Evolutionary conservation across 2,797 vertebrate species (phyloP).

Genomic region (Poliocrania exsul): DNA sequence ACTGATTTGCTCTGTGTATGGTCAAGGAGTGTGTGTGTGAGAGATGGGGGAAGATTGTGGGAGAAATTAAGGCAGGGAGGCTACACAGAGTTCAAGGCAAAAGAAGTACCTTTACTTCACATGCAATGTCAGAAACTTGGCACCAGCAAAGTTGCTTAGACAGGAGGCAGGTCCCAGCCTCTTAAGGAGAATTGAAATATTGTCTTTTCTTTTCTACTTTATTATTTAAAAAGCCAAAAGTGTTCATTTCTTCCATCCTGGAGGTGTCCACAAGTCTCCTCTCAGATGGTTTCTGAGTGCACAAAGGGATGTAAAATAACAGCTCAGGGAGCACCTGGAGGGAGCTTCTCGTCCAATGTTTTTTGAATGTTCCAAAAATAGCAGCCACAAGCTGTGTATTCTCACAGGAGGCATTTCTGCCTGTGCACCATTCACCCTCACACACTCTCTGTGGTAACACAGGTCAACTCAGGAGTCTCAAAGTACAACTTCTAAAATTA

Average conservation of each 20-base stretch:
- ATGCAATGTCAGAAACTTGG: background rate
- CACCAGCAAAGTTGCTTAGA: background rate
- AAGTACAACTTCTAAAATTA: background rate
- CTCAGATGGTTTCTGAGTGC: background rate
- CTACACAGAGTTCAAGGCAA: background rate
- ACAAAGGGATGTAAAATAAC: background rate
- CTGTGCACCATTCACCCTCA: background rate
- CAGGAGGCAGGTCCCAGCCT: background rate
- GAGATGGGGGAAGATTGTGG: background rate
- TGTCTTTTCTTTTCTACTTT: background rate
- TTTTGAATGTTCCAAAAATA: conserved; percentile 15
- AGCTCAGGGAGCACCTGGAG: background rate
- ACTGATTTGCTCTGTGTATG: background rate
- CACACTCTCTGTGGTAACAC: background rate
- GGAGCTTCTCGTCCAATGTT: background rate
- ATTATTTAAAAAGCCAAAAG: background rate
- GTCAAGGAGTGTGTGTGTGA: background rate
- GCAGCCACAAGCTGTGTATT: background rate
- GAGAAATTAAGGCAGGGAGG: background rate
- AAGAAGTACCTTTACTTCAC: background rate
- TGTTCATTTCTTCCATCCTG: background rate
- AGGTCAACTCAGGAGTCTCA: background rate
- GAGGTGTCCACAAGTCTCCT: background rate
- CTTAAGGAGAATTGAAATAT: background rate
- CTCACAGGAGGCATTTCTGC: background rate